Conservation (phyloP, 2,888 invertebrate genomes). For the Cartodere bifasciata region DNA sequence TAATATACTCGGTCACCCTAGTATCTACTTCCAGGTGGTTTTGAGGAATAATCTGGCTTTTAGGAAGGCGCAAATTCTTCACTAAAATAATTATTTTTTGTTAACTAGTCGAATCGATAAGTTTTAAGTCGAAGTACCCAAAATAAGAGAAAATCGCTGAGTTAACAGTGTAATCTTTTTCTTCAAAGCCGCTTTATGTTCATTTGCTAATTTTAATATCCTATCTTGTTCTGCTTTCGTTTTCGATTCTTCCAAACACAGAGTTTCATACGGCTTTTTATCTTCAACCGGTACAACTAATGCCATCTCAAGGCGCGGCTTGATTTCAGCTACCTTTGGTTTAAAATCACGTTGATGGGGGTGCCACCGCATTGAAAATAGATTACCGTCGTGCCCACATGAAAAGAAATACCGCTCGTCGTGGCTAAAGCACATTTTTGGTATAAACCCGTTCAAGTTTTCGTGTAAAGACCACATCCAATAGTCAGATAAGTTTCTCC, state of each 20-base stretch:
- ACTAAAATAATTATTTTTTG: too few relatives aligned
- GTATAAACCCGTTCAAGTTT: constrained; percentile 52
- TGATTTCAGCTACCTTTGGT: constrained; percentile 10
- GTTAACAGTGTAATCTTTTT: constrained; percentile 42
- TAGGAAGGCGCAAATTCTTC: constrained; percentile 44
- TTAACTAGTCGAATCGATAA: too few relatives aligned
- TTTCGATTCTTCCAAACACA: constrained; percentile 54
- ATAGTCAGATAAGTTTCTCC: constrained; percentile 47
- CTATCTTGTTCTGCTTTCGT: constrained; percentile 53
- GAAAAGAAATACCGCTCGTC: constrained; percentile 44
- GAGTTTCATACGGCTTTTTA: constrained; percentile 29
- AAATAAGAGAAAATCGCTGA: constrained; percentile 6
- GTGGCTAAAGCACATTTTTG: constrained; percentile 47
- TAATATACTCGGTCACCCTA: constrained; percentile 50
- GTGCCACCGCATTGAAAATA: constrained; percentile 54
- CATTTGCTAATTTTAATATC: constrained; percentile 47
- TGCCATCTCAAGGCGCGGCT: constrained; percentile 4
- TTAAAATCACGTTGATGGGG: constrained; percentile 5
- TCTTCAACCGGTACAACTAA: constrained; percentile 25
- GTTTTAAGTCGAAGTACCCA: too few relatives aligned
- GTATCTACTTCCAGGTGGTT: constrained; percentile 54
- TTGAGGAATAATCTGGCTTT: constrained; percentile 43
- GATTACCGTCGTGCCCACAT: constrained; percentile 63
- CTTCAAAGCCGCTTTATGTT: constrained; percentile 47
- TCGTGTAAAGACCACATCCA: constrained; percentile 67